Conservation (phyloP, 2,113 vertebrate species). For the Cyrtonyx montezumae region DNA sequence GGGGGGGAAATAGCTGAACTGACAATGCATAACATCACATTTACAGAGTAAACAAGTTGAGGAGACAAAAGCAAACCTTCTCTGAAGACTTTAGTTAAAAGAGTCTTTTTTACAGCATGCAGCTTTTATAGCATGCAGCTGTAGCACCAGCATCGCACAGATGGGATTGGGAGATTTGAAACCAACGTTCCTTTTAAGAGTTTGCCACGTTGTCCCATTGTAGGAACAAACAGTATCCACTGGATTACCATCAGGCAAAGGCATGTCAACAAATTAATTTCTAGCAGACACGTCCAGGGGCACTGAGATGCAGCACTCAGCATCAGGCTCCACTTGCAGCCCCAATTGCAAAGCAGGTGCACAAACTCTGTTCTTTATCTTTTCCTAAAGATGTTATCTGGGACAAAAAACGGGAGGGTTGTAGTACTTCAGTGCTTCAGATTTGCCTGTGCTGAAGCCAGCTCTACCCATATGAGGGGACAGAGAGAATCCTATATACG, state of each 20-base stretch:
- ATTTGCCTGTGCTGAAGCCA: neutral
- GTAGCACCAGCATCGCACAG: neutral
- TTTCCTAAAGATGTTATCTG: neutral
- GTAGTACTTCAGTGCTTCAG: neutral
- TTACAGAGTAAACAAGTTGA: constrained; percentile 37
- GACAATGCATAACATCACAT: neutral
- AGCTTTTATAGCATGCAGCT: neutral
- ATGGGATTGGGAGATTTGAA: neutral
- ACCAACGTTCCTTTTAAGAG: neutral
- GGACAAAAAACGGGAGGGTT: neutral
- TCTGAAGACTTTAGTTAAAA: constrained; percentile 30
- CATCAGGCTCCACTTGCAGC: neutral
- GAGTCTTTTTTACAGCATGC: neutral
- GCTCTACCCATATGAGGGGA: neutral
- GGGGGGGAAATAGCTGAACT: neutral
- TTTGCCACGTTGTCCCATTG: neutral
- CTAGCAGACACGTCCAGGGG: accelerated
- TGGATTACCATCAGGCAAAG: neutral
- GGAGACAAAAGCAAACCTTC: constrained; percentile 17
- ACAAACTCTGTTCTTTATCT: neutral
- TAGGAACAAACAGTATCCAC: neutral
- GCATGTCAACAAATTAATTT: neutral
- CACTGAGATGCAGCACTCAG: neutral
- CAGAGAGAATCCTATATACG: accelerated
- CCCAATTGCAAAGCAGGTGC: neutral